A percentile compares a stretch with the other conserved stretches of the same genome.
phyloP scores from a whole-genome alignment of 2,888 invertebrate species.

The Drosophila bunnanda region DNA sequence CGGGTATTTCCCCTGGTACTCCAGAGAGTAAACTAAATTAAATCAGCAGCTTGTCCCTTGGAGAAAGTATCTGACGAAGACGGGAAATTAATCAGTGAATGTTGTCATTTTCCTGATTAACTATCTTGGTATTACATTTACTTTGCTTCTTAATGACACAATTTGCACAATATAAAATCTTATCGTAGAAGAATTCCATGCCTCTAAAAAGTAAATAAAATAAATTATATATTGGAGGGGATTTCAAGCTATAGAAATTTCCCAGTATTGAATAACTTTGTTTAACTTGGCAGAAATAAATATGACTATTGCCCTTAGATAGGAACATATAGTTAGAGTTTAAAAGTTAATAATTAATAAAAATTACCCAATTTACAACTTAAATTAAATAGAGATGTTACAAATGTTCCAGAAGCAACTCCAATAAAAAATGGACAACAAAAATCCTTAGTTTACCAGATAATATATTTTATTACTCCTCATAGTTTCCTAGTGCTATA shows the following conservation, averaged over 20 bases:
- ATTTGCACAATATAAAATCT: conserved; percentile 11
- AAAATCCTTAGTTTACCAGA: not conserved
- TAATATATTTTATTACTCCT: not conserved
- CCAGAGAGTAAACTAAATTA: conserved; percentile 22
- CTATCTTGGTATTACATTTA: conserved; percentile 5
- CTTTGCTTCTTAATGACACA: conserved; percentile 11
- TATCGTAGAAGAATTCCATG: conserved; percentile 5
- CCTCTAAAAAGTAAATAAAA: not conserved
- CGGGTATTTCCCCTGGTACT: conserved; percentile 7
- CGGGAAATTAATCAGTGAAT: conserved; percentile 13
- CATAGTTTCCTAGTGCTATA: conserved; percentile 32
- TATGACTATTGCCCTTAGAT: not conserved
- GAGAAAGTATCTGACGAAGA: conserved; percentile 15
- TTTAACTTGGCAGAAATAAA: not conserved
- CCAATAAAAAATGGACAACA: not conserved
- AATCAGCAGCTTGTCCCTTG: conserved; percentile 2
- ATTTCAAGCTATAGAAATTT: not conserved
- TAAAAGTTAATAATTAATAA: not conserved
- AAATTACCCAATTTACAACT: not conserved
- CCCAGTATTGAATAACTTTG: conserved; percentile 1
- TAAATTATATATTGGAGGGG: not conserved
- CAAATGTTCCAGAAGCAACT: not conserved
- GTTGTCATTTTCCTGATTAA: not conserved
- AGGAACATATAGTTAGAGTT: not conserved
- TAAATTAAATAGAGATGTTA: not conserved